Conservation (phyloP, 2,797 vertebrate genomes). For the Phoebastria nigripes region DNA sequence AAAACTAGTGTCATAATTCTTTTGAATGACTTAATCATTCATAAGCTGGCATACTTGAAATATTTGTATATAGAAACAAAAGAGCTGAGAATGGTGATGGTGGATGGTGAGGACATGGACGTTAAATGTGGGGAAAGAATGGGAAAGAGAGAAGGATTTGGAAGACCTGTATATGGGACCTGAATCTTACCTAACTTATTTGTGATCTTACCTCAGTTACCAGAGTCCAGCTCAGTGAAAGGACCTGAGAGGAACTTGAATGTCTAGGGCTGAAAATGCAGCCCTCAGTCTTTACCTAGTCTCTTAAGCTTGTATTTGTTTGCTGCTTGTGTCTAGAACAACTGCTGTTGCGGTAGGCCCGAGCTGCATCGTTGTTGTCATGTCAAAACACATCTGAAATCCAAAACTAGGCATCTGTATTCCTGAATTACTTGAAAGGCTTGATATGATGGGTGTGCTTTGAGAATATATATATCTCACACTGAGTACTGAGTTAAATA, state of each 20-base stretch:
- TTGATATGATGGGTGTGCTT: background rate
- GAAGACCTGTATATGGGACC: background rate
- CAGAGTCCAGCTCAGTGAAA: background rate
- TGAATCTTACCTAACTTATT: background rate
- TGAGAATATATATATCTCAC: background rate
- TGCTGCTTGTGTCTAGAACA: background rate
- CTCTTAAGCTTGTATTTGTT: background rate
- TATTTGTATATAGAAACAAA: background rate
- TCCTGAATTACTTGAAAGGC: background rate
- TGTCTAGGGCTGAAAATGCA: background rate
- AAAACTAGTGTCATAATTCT: background rate
- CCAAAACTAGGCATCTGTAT: background rate
- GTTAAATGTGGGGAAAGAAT: background rate
- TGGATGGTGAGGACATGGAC: background rate
- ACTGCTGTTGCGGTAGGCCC: background rate
- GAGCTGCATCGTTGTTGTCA: background rate
- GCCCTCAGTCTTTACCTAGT: background rate
- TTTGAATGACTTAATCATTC: background rate
- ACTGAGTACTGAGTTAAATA: background rate
- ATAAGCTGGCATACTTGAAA: background rate
- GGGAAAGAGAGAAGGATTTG: background rate
- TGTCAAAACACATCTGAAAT: background rate
- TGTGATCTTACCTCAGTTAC: background rate
- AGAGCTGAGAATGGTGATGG: background rate
- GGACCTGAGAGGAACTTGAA: background rate